These are phyloP conservation scores for Etheostoma cragini DNA, from an alignment of 2,113 vertebrate genomes.

Conservation along the genomic window DNA sequence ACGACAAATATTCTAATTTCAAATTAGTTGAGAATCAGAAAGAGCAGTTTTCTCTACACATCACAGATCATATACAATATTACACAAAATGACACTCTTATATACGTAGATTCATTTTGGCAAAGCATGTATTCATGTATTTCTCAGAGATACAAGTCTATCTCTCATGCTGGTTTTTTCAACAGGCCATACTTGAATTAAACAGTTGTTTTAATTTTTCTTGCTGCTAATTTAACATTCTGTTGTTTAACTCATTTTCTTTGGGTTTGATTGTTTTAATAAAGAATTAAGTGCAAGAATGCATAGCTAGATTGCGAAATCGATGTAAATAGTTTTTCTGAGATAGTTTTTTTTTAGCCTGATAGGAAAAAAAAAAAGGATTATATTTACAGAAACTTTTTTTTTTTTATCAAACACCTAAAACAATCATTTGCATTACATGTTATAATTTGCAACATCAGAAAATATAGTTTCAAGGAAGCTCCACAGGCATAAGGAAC, in stretches of 20 bases:
- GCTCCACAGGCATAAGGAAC: background rate
- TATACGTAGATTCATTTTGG: background rate
- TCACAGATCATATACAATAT: background rate
- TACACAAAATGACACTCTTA: background rate
- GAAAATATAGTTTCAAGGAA: background rate
- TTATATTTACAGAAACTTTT: background rate
- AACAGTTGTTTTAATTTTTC: background rate
- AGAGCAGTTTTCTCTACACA: background rate
- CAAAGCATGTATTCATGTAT: background rate
- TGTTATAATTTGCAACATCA: background rate
- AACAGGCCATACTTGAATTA: background rate
- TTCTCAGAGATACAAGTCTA: background rate
- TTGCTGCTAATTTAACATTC: background rate
- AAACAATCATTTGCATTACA: background rate
- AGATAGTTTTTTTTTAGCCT: background rate
- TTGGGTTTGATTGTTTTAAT: background rate
- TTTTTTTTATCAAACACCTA: background rate
- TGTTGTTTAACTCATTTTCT: background rate
- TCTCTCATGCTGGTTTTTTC: background rate
- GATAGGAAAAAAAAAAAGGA: background rate
- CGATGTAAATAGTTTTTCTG: background rate
- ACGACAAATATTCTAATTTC: background rate
- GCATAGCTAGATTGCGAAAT: background rate
- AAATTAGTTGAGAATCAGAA: background rate
- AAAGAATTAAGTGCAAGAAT: background rate